Evolutionary conservation across 2,113 vertebrate species (phyloP), one percentile per base, ranked within the genome.

Genomic region (Oreochromis spilurus): DNA sequence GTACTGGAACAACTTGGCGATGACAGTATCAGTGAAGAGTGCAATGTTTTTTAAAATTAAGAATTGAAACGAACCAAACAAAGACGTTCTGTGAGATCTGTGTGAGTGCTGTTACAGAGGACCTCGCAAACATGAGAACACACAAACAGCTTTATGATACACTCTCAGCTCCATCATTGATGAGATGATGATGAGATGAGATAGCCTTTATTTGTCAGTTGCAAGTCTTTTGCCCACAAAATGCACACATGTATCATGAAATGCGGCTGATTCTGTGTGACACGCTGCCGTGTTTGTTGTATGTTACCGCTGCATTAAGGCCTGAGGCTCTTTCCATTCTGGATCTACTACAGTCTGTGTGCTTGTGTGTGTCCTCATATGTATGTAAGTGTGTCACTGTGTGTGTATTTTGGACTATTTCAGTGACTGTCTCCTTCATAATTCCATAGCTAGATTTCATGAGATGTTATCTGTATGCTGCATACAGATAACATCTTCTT

Each of bases 281-380:
- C 82, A 1, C 14, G 50, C 85, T 89, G 85, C 87, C 5, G 36
- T 45, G 50, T 88, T 54, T 29, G 79, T 43, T 65, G 78, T 81
- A 36, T 84, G 81, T 91, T 88, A 43, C 24, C 9, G 26, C 36
- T 31, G 54, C 19, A 60, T 86, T 57, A 43, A 54, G 10, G 78
- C 90, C 82, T 17, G 24, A 81, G 48, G 92, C 54, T 4, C 10
- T 86, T 84, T 83, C 86, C 92, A 79, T 89, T 91, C 78, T 81
- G 26, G 57, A 77, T 72, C 5, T 62, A 12, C 36, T 67, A 19
- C 12, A 14, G 4, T 26, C 2, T 72, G 79, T 87, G 17, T 24
- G 21, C 82, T 26, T 86, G 9, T 79, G 7, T 57, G 1, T 72
- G 55, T 52, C 31, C 52, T 17, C 9, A 50, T 19, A 7, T 50